Percentiles rank a stretch among this genome's conserved stretches.
These are phyloP conservation scores for Dione juno DNA, from an alignment of 2,888 invertebrate species.

Conservation along the genomic window DNA sequence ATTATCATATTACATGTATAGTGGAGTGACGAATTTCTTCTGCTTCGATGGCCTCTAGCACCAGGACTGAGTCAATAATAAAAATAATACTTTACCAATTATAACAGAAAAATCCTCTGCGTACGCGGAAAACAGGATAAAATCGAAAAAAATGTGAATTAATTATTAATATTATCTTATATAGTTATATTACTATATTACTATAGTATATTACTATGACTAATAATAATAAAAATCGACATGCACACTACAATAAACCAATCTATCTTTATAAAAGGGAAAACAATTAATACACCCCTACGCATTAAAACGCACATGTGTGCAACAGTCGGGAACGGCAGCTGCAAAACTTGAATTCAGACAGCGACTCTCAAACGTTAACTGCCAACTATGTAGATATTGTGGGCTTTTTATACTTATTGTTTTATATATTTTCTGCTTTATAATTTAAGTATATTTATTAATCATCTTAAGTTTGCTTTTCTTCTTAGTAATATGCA, in stretches of 20 bases:
- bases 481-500: too few species aligned
- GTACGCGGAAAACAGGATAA: too few species aligned
- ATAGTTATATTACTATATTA: too few species aligned
- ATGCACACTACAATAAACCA: slow-evolving; percentile 49
- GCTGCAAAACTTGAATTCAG: slow-evolving; percentile 78
- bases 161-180: too few species aligned
- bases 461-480: too few species aligned
- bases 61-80: neutral
- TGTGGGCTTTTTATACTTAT: neutral
- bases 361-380: slow-evolving; percentile 73
- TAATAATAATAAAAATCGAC: slow-evolving; percentile 19
- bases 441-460: neutral
- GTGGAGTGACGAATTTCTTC: too few species aligned
- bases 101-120: too few species aligned
- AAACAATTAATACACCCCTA: slow-evolving; percentile 52
- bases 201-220: neutral
- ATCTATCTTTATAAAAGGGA: slow-evolving; percentile 52
- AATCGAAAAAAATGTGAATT: neutral
- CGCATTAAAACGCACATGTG: slow-evolving; percentile 49
- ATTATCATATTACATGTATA: too few species aligned
- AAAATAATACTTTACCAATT: neutral
- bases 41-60: neutral
- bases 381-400: slow-evolving; percentile 34
- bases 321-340: slow-evolving; percentile 68
- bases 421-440: too few species aligned